Evolutionary conservation across 2,113 vertebrate genomes (phyloP), one percentile per base, ranked within the genome.

Genomic region (Dipodomys ordii): DNA sequence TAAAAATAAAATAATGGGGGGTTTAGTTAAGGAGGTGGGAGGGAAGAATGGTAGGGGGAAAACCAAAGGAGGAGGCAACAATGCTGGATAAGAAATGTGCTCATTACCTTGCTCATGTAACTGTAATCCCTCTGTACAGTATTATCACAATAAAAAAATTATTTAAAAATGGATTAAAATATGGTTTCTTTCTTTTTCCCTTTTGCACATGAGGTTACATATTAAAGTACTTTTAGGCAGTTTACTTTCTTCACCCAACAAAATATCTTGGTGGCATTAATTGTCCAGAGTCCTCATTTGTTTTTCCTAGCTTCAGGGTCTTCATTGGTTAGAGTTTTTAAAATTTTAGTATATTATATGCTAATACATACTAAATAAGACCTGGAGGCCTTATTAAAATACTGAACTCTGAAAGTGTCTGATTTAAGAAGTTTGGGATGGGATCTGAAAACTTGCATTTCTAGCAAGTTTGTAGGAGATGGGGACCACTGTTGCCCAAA

Each of bases 301-400:
- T 35, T 74, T 65, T 25, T 11, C 7, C 32, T 28, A 57, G n/a
- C 44, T 62, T 25, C 6, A 44, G 35, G 7, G 44, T 23, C 27
- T 35, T 84, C 23, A 64, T 8, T 32, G 28, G 53, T 76, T 74
- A 78, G 72, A 94, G 10, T 11, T 96, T 90, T 85, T 62, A 67
- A 85, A 69, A 85, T 81, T 84, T 87, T 67, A 6, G 28, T 18
- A 16, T 64, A 11, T 2, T 15, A 67, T 22, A 46, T 44, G 77
- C 32, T 77, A 30, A 57, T 57, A 57, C 53, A 57, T 57, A 57
- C 53, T 57, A 57, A 57, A 57, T 57, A 57, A 57, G 15, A 72
- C 13, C 7, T 65, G 44, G 22, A 71, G n/a, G 19, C 3, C 23
- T 67, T 95, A 19, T 78, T 68, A 90, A 93, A 71, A 62, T 81